Base-by-base conservation (phyloP, 2,888 invertebrate species). In the Pheosia tremula region DNA sequence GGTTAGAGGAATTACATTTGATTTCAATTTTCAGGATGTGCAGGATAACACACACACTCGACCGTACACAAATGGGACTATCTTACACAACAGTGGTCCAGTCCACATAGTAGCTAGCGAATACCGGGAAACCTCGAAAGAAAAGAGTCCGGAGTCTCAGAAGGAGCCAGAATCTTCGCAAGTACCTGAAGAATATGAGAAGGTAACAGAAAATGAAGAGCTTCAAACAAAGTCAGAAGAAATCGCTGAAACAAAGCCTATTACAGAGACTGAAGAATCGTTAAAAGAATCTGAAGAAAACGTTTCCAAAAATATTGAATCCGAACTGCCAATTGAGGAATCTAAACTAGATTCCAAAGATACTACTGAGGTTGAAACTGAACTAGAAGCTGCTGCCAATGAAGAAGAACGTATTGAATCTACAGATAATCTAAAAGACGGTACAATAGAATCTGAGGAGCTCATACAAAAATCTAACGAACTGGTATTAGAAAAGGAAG, bases 61-160 rank as follows among this genome's bases (percentile, higher is more conserved):
- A 72, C 89, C 92, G 0, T 90, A 90, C 72, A 91, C 92, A 5
- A 94, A 94, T 68, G 94, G 94, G 53, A 90, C 89, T 64, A 81
- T 93, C 38, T 71, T 89, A 50, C 85, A 86, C 62, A 88, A 88
- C 65, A 86, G 84, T 69, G 89, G 90, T 47, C 91, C 91, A 52
- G 89, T 91, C 57, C 91, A 89, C 65, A 93, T 91, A 64, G 87
- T 90, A 62, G 83, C 89, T 61, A 90, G 87, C 67, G 92, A 92
- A 76, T 91, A 90, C 68, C 78, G 77, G 41, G 89, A 90, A 62
- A 56, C 72, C 37, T 68, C 83, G n/a, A 88, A 85, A 65, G 86
- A 87, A 49, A 80, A 72, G 59, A 80, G 60, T 57, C 72, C 80
- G 37, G 86, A 84, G 72, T 68, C 77, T 5, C 67, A 69, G 45